Evolutionary conservation across 2,113 vertebrate species (phyloP), one percentile per base, ranked within the genome.

Genomic region (Salvator merianae): DNA sequence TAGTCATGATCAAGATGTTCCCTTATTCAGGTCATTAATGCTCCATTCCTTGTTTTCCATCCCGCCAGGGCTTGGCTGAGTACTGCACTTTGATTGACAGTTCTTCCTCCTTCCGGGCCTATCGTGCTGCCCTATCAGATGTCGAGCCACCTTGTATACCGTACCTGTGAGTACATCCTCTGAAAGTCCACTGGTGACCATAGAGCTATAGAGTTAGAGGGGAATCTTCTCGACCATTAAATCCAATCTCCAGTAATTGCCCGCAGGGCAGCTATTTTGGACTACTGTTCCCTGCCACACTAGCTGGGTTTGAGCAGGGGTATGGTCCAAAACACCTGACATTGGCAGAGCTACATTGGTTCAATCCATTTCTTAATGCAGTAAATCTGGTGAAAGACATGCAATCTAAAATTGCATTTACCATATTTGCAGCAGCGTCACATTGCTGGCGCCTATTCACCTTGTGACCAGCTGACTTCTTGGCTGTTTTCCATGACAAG

Each of bases 11-110:
- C 12, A 34, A 34, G 18, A 14, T 69, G 68, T 34, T 34, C n/a
- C 2, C n/a, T 6, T 16, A 20, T 22, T 36, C 70, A 80, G 1
- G 74, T 0, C 34, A 16, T 50, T 55, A 9, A n/a, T 71, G 65
- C 50, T 47, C 83, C 3, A 0, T 5, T 1, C 0, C 0, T 5
- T 84, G 26, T 0, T 85, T 77, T 92, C 75, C 91, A 63, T 93
- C 43, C 74, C 47, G 1, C 70, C 76, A 97, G 97, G 99, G 99
- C 84, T 93, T 99, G 94, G 99, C 98, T 9, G 99, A 99, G 91
- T 99, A 99, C 95, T 99, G 99, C 95, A 99, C 97, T 0, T 95
- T 99, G 91, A 99, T 99, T 0, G 99, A 99, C 97, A 99, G 99
- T 94, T 99, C 98, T 2, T 99, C 99, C 0, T 99, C 99, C 90